Evolutionary conservation across 2,888 invertebrate species (phyloP).

Genomic region (Ptycholaimellus sp.): DNA sequence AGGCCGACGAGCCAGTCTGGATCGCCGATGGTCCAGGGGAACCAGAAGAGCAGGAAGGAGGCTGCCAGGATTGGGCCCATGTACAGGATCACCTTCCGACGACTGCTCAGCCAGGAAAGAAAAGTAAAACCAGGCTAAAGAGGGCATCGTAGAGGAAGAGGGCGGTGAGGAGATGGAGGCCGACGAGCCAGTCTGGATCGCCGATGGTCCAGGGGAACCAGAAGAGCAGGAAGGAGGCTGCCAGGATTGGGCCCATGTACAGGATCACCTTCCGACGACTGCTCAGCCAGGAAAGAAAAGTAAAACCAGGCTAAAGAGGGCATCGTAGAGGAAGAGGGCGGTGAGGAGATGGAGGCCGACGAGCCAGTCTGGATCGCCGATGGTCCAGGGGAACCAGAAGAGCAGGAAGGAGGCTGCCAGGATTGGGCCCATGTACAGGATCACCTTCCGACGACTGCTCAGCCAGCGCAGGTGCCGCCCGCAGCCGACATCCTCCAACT

Average conservation of each 20-base stretch:
- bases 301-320: slow-evolving; percentile 26
- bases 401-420: slow-evolving; percentile 26
- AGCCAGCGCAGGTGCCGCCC: slow-evolving; percentile 10
- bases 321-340: slow-evolving; percentile 28
- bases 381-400: slow-evolving; percentile 27
- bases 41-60: slow-evolving; percentile 27
- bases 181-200: slow-evolving; percentile 18
- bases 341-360: slow-evolving; percentile 26
- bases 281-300: too few relatives aligned
- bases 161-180: slow-evolving; percentile 25
- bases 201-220: slow-evolving; percentile 27
- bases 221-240: slow-evolving; percentile 25
- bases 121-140: slow-evolving; percentile 26
- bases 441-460: slow-evolving; percentile 22
- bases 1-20: slow-evolving; percentile 20
- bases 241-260: slow-evolving; percentile 27
- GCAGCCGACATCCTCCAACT: slow-evolving; percentile 1
- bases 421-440: slow-evolving; percentile 27
- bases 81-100: slow-evolving; percentile 26
- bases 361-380: slow-evolving; percentile 14
- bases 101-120: slow-evolving; percentile 19
- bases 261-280: slow-evolving; percentile 25
- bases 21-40: slow-evolving; percentile 28
- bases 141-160: slow-evolving; percentile 29
- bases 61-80: slow-evolving; percentile 26